Conservation (phyloP, 2,113 vertebrate genomes). For the Isurus oxyrinchus region DNA sequence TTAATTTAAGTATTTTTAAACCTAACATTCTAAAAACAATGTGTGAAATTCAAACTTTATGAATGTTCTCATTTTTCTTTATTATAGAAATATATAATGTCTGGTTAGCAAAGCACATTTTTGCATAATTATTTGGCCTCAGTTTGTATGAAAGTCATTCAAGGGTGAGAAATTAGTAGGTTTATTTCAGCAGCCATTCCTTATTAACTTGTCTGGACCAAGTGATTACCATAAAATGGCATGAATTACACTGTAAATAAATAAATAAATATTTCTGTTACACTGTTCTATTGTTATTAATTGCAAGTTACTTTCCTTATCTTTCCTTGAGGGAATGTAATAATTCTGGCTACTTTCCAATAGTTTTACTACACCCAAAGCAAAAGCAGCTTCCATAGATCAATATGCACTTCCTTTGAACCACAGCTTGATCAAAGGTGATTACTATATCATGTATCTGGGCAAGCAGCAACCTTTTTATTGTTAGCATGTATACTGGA, state of each 20-base stretch:
- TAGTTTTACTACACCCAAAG: neutral
- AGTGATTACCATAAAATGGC: conserved; percentile 30
- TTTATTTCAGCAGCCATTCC: conserved; percentile 13
- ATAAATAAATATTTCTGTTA: conserved; percentile 23
- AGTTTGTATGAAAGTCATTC: neutral
- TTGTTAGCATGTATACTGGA: neutral
- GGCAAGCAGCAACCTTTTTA: neutral
- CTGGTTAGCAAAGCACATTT: conserved; percentile 28
- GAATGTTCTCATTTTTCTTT: conserved; percentile 6
- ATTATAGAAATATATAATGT: conserved; percentile 6
- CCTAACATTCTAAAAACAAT: neutral
- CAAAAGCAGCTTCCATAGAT: neutral
- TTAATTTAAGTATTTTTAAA: conserved; percentile 16
- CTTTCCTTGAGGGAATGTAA: neutral
- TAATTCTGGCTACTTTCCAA: neutral
- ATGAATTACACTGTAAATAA: conserved; percentile 28
- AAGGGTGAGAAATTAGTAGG: neutral
- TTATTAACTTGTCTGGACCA: conserved; percentile 31
- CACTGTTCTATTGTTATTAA: conserved; percentile 6
- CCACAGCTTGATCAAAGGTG: neutral
- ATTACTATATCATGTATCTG: neutral
- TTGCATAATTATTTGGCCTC: neutral
- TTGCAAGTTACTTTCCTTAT: conserved; percentile 3
- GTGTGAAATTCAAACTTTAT: neutral
- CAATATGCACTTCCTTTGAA: neutral